Evolutionary conservation across 2,113 vertebrate genomes (phyloP), one percentile per base, ranked within the genome.

Genomic region (Oncorhynchus keta): DNA sequence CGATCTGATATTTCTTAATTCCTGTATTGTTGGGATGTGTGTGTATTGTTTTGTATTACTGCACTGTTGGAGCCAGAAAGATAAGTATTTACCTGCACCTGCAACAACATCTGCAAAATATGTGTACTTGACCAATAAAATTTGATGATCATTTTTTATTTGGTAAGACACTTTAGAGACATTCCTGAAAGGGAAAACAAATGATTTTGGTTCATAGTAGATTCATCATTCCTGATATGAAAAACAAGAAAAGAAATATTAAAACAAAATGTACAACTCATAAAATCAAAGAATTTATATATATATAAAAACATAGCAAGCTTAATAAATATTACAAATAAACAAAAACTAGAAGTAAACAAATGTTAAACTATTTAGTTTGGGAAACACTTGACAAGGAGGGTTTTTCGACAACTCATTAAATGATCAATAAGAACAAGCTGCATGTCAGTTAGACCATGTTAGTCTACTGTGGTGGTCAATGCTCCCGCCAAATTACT

Each of bases 261-360:
- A 91, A 90, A 82, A 89, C 65, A 74, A 79, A 80, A 89, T 65
- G n/a, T 85, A 83, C 87, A 88, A 89, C 81, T 84, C 78, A 84
- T 84, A 70, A 85, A 87, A 81, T 85, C 79, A 89, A 92, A 91
- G 74, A 90, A 91, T 83, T 89, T 35, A 35, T 45, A 11, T 45
- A 39, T 39, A 90, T 89, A 89, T 91, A 93, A 89, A 94, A 93
- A 93, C 85, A 92, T 79, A 88, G 76, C 81, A 91, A 81, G 86
- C 84, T 85, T 88, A 94, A 94, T 94, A 94, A 94, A 94, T 94
- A 93, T 90, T 71, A 94, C 87, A 90, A 83, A 91, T 79, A 90
- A 80, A 92, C 83, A 87, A 84, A 55, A 89, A 81, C 65, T 78
- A 78, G 83, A 88, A 89, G 86, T 91, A 91, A 91, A 92, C 88